These are phyloP conservation scores for Lamellibrachia luymesi DNA, from an alignment of 1,140 invertebrate species.

Conservation along the genomic window DNA sequence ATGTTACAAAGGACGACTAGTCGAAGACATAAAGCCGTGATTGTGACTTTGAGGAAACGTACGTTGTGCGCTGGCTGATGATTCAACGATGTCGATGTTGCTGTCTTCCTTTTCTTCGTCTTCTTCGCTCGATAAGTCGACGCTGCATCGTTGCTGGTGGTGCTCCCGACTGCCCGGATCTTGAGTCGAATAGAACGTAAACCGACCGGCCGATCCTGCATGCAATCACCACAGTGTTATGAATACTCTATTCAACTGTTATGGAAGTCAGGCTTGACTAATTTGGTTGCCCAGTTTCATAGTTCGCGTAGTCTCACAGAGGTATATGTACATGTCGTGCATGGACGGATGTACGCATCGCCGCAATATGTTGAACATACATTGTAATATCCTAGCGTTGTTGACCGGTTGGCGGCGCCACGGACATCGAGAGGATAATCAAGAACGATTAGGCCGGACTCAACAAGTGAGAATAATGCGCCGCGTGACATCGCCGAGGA, in stretches of 20 bases:
- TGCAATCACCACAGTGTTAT: not conserved
- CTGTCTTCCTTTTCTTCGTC: not conserved
- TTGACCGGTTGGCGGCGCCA: not conserved
- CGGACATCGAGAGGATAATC: not conserved
- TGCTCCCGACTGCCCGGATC: not conserved
- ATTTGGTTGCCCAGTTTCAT: not conserved
- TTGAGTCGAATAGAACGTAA: not conserved
- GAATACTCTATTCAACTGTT: not conserved
- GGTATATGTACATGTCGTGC: not conserved
- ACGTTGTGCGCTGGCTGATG: not conserved
- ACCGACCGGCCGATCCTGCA: not conserved
- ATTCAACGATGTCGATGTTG: not conserved
- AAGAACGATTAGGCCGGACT: not conserved
- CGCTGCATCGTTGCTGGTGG: not conserved
- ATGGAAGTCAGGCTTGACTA: not conserved
- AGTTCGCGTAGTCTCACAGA: not conserved
- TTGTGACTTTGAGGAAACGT: not conserved
- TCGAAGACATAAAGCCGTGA: too few relatives aligned
- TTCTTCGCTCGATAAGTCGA: not conserved
- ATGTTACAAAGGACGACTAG: too few relatives aligned
- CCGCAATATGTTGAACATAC: not conserved
- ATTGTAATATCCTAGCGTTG: not conserved
- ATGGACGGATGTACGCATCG: not conserved
- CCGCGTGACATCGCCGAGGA: not conserved
- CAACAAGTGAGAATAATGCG: not conserved